Evolutionary conservation across 2,888 invertebrate species (phyloP).

Genomic region (Protophormia terraenovae): DNA sequence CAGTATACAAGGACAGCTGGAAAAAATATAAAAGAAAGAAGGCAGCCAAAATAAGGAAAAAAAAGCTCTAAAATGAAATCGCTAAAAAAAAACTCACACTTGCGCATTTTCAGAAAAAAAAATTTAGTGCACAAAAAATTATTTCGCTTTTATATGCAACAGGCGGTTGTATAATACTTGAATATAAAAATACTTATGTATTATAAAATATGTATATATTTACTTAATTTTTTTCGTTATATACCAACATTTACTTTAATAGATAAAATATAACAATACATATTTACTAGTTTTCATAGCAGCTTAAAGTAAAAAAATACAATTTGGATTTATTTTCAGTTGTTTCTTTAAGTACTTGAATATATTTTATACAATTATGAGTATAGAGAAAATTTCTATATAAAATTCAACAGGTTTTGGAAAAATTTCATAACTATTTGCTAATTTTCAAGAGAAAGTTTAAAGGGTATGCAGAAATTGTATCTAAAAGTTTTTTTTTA

Average conservation of each 20-base stretch:
- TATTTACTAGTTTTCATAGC: background rate
- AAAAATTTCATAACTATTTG: background rate
- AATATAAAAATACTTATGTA: slow-evolving; percentile 3
- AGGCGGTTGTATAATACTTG: slow-evolving; percentile 58
- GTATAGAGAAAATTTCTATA: background rate
- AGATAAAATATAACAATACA: slow-evolving; percentile 34
- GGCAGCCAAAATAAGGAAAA: slow-evolving; percentile 38
- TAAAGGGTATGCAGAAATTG: slow-evolving; percentile 11
- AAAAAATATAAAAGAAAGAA: slow-evolving; percentile 41
- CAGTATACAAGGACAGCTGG: slow-evolving; percentile 49
- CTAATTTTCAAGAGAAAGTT: background rate
- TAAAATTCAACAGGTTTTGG: slow-evolving; percentile 39
- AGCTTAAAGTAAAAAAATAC: background rate
- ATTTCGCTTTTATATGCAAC: slow-evolving; percentile 61
- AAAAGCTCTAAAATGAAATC: slow-evolving; percentile 31
- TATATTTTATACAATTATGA: background rate
- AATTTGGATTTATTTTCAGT: background rate
- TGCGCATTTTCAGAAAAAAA: slow-evolving; percentile 63
- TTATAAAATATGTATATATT: background rate
- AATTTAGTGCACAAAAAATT: slow-evolving; percentile 55
- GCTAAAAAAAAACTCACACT: slow-evolving; percentile 65
- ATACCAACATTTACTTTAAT: slow-evolving; percentile 48
- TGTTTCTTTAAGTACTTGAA: slow-evolving; percentile 1
- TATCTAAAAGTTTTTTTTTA: no score
- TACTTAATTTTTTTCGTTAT: background rate